These are phyloP conservation scores for Scomber japonicus DNA, from an alignment of 2,113 vertebrate genomes.

Conservation along the genomic window DNA sequence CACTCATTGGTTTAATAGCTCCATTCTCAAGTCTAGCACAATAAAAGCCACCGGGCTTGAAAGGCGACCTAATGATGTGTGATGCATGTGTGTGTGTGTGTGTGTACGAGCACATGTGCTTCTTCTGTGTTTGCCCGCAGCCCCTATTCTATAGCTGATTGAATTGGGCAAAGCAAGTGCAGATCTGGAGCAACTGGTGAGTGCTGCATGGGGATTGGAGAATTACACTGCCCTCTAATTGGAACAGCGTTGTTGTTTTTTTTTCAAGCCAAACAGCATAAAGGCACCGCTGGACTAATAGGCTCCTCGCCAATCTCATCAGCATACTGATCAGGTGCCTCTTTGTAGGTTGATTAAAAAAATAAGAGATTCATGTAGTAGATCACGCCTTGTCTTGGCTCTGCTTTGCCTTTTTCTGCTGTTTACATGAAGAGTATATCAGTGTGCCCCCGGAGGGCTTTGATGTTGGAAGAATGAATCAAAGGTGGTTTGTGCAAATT, in stretches of 20 bases:
- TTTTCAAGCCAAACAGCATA: conserved; percentile 72
- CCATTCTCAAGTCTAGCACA: conserved; percentile 51
- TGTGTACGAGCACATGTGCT: conserved; percentile 4
- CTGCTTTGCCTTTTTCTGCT: conserved; percentile 25
- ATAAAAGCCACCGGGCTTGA: conserved; percentile 63
- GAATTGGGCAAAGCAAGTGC: conserved; percentile 60
- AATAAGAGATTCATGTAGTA: conserved; percentile 48
- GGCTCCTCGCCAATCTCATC: conserved; percentile 61
- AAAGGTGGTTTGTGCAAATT: conserved; percentile 45
- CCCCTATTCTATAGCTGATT: conserved; percentile 62
- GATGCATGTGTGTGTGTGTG: conserved; percentile 5
- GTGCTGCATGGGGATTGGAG: conserved; percentile 58
- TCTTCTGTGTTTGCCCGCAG: conserved; percentile 6
- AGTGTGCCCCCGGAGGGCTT: conserved; percentile 36
- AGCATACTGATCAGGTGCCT: conserved; percentile 76
- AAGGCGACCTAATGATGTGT: conserved; percentile 67
- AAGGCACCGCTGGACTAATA: conserved; percentile 64
- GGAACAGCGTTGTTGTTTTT: conserved; percentile 69
- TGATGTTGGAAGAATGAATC: conserved; percentile 62
- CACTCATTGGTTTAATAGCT: conserved; percentile 67
- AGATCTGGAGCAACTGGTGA: conserved; percentile 59
- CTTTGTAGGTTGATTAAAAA: conserved; percentile 66
- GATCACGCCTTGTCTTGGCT: conserved; percentile 38
- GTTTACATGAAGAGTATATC: conserved; percentile 37
- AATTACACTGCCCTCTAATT: conserved; percentile 66